Evolutionary conservation across 2,797 vertebrate genomes (phyloP).

Genomic region (Acrossocheilus wenchowensis): DNA sequence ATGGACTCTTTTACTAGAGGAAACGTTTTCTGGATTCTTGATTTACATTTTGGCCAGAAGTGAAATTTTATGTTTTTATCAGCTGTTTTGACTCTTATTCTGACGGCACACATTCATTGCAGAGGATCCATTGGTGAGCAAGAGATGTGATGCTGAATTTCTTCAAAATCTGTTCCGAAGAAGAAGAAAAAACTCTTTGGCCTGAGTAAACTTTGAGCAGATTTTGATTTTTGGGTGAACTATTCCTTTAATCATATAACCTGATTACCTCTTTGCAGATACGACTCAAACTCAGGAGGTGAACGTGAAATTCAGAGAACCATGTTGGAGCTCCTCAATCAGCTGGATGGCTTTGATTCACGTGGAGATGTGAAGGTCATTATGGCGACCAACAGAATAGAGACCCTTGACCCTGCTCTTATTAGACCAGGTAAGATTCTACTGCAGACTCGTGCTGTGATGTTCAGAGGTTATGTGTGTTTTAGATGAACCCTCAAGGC

Average conservation of each 20-base stretch:
- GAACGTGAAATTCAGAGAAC: conserved; percentile 97
- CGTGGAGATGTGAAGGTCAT: conserved; percentile 97
- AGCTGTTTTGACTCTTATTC: not conserved
- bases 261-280: conserved; percentile 74
- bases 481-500: not conserved
- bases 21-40: not conserved
- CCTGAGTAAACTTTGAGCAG: not conserved
- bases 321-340: conserved; percentile 96
- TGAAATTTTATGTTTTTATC: not conserved
- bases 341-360: conserved; percentile 96
- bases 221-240: not conserved
- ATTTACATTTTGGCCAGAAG: not conserved
- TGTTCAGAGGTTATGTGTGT: not conserved
- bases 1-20: not conserved
- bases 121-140: not conserved
- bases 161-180: not conserved
- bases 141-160: not conserved
- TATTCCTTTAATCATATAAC: not conserved
- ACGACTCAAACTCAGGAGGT: conserved; percentile 96
- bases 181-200: not conserved
- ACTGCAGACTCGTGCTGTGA: not conserved
- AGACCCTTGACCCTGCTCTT: conserved; percentile 95
- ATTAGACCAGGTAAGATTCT: conserved; percentile 89
- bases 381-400: conserved; percentile 98
- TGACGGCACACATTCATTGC: not conserved